Evolutionary conservation across 1,140 invertebrate species (phyloP), one percentile per base, ranked within the genome.

Genomic region (Pseudomyrmex concolor): DNA sequence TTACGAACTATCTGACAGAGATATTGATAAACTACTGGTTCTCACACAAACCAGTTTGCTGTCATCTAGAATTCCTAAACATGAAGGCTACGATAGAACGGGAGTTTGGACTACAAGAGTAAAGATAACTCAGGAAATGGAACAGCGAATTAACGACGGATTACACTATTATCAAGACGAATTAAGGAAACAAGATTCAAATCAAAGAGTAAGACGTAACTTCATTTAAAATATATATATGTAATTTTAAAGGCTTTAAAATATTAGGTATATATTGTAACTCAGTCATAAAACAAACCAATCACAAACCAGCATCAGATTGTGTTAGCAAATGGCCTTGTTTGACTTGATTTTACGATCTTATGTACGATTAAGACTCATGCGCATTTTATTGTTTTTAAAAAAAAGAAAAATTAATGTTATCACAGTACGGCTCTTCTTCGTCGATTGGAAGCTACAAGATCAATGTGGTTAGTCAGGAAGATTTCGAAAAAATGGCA

Each of bases 1-100:
- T 91, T 95, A 96, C 85, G 98, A 99, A 94, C 95, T 99, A 78
- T 97, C 97, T 85, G 99, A 99, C 94, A 95, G 96, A 86, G 98
- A 99, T 92, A 96, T 99, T 63, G 98, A 98, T 89, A 98, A 99
- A 93, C 95, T 99, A 78, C 95, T 99, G 15, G 99, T 99, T 88
- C 98, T 99, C 19, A 99, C 98, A 2, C 99, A 99, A 95, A 96
- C 95, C 82, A 85, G 87, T 25, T 87, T 60, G 2, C 57, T 84
- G 17, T 90, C 95, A 3, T 94, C 94, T 2, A 93, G 96, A 80
- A 93, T 94, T 55, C 95, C 95, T 25, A 98, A 98, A 92, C 98
- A 98, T 90, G 98, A 98, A 92, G 97, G 97, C 7, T 96, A 98
- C 91, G 97, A 98, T 95, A 95, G 98, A 57, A 98, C 97, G 34